Percentiles rank a stretch among this genome's conserved stretches.
These are phyloP conservation scores for Acrossocheilus fasciatus DNA, from an alignment of 2,797 vertebrate species.

Conservation along the genomic window DNA sequence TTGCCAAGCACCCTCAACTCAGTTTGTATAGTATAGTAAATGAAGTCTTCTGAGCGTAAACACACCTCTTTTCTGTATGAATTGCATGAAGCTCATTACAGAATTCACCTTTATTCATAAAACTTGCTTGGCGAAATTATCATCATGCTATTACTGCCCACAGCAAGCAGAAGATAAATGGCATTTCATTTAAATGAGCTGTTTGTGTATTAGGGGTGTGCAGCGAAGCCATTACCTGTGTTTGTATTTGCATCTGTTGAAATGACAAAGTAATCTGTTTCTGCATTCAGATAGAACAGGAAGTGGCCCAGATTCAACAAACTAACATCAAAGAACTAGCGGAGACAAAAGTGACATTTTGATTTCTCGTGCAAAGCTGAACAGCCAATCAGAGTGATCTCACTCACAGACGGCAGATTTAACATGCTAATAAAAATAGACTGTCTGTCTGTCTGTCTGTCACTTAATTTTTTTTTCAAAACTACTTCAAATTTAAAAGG, in stretches of 20 bases:
- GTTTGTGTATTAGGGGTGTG: not conserved
- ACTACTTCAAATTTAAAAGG: not conserved
- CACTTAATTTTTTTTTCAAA: not conserved
- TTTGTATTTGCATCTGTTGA: not conserved
- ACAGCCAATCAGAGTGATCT: not conserved
- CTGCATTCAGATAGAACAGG: not conserved
- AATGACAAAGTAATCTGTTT: not conserved
- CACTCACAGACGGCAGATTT: not conserved
- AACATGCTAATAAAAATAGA: not conserved
- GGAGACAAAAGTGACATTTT: not conserved
- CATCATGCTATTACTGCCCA: not conserved
- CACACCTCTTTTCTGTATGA: not conserved
- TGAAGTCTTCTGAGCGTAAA: not conserved
- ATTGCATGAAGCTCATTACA: not conserved
- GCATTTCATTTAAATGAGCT: not conserved
- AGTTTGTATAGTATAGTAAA: not conserved
- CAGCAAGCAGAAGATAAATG: not conserved
- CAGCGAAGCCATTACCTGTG: not conserved
- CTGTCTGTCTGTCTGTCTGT: not conserved
- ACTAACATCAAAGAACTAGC: not conserved
- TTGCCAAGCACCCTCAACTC: not conserved
- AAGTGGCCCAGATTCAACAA: not conserved
- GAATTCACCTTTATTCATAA: not conserved
- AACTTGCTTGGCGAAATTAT: not conserved
- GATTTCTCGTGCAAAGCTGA: not conserved